Base-by-base conservation (phyloP, 2,797 vertebrate genomes). In the Echiichthys vipera region DNA sequence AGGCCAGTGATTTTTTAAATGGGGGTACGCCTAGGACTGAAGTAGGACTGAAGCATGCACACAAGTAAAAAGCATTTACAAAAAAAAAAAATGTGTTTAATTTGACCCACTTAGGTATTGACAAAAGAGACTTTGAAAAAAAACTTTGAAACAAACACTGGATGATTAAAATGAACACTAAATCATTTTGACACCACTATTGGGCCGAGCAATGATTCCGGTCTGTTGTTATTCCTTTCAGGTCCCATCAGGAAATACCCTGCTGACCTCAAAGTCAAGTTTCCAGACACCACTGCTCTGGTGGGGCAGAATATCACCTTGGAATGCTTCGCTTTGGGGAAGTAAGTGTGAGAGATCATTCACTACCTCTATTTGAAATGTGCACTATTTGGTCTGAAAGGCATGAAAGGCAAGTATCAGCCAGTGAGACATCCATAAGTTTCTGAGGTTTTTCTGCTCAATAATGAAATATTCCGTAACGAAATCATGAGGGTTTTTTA, bases 271-370 rank as follows among this genome's bases (percentile, higher is more conserved):
- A 96, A 94, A 83, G 96, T 99, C 78, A 96, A 95, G 78, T 98
- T 98, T 86, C 94, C 95, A 65, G 95, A 98, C 66, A 96, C 93
- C 0, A 94, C 93, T 1, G 94, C 95, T 40, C 77, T 99, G 78
- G 88, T 96, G 85, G 97, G 97, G 22, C 96, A 98, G 85, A 97
- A 99, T 1, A 91, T 98, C 87, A 98, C 96, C 0, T 87, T 99
- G 86, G 98, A 99, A 78, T 99, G 98, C 87, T 99, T 99, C 69
- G 98, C 98, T 42, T 94, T 99, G 91, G 98, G 98, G 65, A 99
- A 99, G 98, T 99, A 94, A 96, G 97, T 95, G 40, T 42, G 25
- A 75, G n/a, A 49, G n/a, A 54, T 27, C 5, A 1, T 2, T 29
- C 40, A 24, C 58, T 34, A 50, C 14, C 5, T 25, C 39, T 46